Conservation (phyloP, 2,888 invertebrate species). For the Synergus umbraculus region DNA sequence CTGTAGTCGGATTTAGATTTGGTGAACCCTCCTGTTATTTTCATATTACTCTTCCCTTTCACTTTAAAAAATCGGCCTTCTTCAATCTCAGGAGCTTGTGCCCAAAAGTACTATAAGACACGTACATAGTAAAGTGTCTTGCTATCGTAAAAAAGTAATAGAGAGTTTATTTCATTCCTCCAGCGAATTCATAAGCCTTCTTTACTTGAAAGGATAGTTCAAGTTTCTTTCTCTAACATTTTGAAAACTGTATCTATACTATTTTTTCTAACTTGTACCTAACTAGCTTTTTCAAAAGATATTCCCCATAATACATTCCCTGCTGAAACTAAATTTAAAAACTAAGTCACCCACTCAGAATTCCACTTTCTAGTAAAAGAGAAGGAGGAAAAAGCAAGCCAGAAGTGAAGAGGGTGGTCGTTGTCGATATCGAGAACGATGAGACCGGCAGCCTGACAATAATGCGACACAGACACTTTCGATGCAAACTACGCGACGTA, state of each 20-base stretch:
- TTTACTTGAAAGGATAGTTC: neutral
- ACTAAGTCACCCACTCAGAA: conserved; percentile 31
- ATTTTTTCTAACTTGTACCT: neutral
- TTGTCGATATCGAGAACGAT: conserved; percentile 33
- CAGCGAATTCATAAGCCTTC: conserved; percentile 33
- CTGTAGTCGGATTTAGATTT: neutral
- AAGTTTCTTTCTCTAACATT: neutral
- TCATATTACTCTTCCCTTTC: conserved; percentile 26
- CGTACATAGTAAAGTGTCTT: conserved; percentile 38
- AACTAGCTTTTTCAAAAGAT: neutral
- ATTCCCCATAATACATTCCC: neutral
- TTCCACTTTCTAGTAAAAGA: conserved; percentile 5
- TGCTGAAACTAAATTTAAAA: neutral
- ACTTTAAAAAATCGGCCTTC: neutral
- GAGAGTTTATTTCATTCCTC: conserved; percentile 48
- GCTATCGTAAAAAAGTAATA: conserved; percentile 50
- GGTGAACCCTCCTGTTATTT: conserved; percentile 38
- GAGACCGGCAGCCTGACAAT: conserved; percentile 43
- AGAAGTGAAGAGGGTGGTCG: conserved; percentile 24
- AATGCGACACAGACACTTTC: conserved; percentile 42
- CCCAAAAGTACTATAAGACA: conserved; percentile 32
- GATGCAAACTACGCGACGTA: conserved; percentile 44
- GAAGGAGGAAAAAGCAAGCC: neutral
- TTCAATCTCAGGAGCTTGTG: conserved; percentile 34
- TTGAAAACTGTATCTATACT: neutral